Conservation (phyloP, 1,140 invertebrate species). For the Pectinophora gossypiella region DNA sequence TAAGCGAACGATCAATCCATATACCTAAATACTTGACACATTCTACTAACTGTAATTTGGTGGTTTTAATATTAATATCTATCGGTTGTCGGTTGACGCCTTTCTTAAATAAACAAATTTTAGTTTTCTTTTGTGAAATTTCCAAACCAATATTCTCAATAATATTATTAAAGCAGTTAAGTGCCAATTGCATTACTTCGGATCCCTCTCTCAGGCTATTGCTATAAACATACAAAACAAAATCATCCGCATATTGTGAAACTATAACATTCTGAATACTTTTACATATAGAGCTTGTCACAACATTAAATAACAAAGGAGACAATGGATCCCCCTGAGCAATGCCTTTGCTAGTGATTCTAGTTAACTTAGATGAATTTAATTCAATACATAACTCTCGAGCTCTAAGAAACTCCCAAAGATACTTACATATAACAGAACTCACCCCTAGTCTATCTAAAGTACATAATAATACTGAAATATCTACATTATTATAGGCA, state of each 20-base stretch:
- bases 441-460: not conserved
- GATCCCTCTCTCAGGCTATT: conserved; percentile 5
- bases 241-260: conserved; percentile 1
- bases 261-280: not conserved
- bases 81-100: conserved; percentile 4
- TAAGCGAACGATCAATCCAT: not conserved
- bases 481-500: conserved; percentile 9
- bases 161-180: conserved; percentile 8
- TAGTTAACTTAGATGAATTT: not conserved
- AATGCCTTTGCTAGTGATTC: not conserved
- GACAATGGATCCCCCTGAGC: conserved; percentile 1
- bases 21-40: conserved; percentile 15
- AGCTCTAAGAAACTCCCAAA: conserved; percentile 3
- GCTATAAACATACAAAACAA: not conserved
- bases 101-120: conserved; percentile 22
- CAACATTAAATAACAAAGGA: not conserved
- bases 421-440: not conserved
- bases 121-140: conserved; percentile 15
- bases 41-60: conserved; percentile 5
- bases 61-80: conserved; percentile 6
- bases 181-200: conserved; percentile 6
- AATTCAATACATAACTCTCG: not conserved
- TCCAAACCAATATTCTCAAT: conserved; percentile 5
- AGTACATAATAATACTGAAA: not conserved
- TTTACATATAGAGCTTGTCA: not conserved